A percentile compares a stretch with the other conserved stretches of the same genome.
phyloP scores from a whole-genome alignment of 2,113 vertebrate genomes.

The Micromys minutus region DNA sequence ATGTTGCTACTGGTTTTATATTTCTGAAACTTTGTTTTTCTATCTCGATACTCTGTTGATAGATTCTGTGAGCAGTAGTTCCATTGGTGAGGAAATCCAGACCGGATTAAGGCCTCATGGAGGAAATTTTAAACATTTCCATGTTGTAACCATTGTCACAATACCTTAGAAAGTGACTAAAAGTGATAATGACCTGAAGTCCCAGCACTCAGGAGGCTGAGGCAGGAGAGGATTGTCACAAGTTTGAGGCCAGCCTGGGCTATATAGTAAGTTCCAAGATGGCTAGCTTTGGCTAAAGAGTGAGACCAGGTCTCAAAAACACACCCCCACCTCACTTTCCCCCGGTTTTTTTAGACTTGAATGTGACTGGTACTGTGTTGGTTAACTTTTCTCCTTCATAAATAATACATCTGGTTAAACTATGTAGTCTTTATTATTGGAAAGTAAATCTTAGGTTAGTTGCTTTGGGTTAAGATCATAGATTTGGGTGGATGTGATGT shows the following conservation, averaged over 20 bases:
- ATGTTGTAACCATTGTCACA: not conserved
- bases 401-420: not conserved
- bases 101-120: not conserved
- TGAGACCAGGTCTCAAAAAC: not conserved
- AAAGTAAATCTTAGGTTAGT: not conserved
- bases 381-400: not conserved
- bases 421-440: not conserved
- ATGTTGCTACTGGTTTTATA: not conserved
- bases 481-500: not conserved
- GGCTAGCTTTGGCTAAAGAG: not conserved
- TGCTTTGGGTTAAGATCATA: not conserved
- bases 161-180: not conserved
- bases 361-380: not conserved
- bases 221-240: not conserved
- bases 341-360: not conserved
- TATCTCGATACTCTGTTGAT: not conserved
- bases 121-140: not conserved
- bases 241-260: not conserved
- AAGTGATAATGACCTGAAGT: not conserved
- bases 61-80: not conserved
- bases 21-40: conserved; percentile 40
- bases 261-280: not conserved
- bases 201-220: not conserved
- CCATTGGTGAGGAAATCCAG: not conserved
- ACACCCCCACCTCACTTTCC: not conserved